These are phyloP conservation scores for Neolamprologus cancellatus DNA, from an alignment of 2,113 vertebrate genomes.

Conservation along the genomic window DNA sequence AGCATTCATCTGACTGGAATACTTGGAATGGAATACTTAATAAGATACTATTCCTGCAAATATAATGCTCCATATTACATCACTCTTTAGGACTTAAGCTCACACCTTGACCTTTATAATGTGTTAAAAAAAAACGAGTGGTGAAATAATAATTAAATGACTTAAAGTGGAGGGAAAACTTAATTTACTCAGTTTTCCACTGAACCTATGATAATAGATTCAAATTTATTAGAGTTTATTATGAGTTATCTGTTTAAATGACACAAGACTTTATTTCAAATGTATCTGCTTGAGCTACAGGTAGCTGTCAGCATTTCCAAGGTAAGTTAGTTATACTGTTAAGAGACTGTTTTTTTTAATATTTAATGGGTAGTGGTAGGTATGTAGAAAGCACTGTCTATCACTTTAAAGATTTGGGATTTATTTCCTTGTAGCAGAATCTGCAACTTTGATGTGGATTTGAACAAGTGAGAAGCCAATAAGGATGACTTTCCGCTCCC, in stretches of 20 bases:
- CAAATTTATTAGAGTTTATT: neutral
- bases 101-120: neutral
- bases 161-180: neutral
- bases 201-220: neutral
- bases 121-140: neutral
- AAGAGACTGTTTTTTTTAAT: neutral
- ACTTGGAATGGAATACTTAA: neutral
- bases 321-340: neutral
- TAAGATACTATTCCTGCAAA: neutral
- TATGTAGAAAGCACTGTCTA: neutral
- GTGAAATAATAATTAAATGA: neutral
- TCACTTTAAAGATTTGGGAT: neutral
- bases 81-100: neutral
- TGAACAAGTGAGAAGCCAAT: neutral
- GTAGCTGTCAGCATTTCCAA: neutral
- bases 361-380: neutral
- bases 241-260: neutral
- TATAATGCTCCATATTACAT: neutral
- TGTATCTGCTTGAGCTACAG: neutral
- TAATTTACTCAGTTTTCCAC: neutral
- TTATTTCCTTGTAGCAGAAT: neutral
- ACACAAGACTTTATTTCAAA: neutral
- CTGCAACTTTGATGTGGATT: neutral
- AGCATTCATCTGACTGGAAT: neutral
- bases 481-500: neutral